Base-by-base conservation (phyloP, 1,140 invertebrate species). In the Drosophila erecta region DNA sequence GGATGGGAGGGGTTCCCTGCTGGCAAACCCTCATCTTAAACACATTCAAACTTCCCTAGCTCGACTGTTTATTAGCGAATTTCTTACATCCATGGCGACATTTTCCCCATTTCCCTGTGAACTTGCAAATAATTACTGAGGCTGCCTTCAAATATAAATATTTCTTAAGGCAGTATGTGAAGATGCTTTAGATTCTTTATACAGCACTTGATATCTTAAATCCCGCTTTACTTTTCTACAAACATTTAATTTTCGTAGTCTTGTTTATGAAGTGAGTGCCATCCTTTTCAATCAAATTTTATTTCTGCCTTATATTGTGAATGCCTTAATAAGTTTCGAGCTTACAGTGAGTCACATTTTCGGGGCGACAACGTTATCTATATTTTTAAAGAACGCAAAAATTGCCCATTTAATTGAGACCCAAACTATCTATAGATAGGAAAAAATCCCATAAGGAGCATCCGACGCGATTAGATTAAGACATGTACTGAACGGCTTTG, bases 401-500 rank as follows among this genome's bases (percentile, higher is more conserved):
- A 81, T 47, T n/a, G 51, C 64, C 12, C 64, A 67, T 74, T 62
- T 20, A 61, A 56, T 65, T 67, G 44, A 38, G 38, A n/a, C 30
- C 46, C 43, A 47, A 56, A 61, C 64, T 66, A 69, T 83, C 60
- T 30, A 49, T 41, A 64, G 81, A 86, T 86, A 86, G 87, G 27
- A 35, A 64, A 46, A 70, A 81, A 73, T 43, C 83, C 53, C 75
- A 59, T 51, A 57, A 81, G 49, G 54, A 22, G 40, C 33, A 56
- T 40, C 41, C 22, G 49, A 58, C 41, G 35, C 55, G 83, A 86
- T 87, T 56, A 83, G 73, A 76, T 76, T 76, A 67, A 75, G 46
- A 20, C 37, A 43, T 15, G 24, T 12, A 51, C n/a, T 41, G 57
- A 22, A 17, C 35, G 24, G 43, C 14, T 62, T 41, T 37, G 12